Evolutionary conservation across 2,888 invertebrate genomes (phyloP), one percentile per base, ranked within the genome.

Genomic region (Teleiodes luculella): DNA sequence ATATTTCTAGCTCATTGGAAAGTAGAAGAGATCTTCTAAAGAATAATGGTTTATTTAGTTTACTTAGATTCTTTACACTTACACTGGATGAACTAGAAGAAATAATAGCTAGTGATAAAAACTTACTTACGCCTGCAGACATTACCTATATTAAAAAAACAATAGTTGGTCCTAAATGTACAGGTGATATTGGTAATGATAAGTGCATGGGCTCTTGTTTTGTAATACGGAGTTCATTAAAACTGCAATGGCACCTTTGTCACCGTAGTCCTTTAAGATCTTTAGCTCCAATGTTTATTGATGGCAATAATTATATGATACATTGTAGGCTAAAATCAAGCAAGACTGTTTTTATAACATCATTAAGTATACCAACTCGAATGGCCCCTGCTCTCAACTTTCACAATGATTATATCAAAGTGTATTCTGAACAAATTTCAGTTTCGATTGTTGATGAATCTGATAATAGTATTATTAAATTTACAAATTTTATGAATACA

Each of bases 281-380:
- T 46, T 78, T 83, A 56, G 75, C 83, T 47, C 90, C 90, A 20
- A 73, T 87, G 47, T 65, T 75, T 16, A 82, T 90, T 60, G 82
- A 86, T 62, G 66, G 74, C 39, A 74, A 74, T 57, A 81, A 83
- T 63, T 74, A 68, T 60, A 67, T 65, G 16, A 73, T 87, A 57
- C 70, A 78, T 62, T 74, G 81, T 49, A 76, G 80, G 65, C 63
- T 90, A 49, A 88, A 78, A 73, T 76, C 79, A 16, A 80, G 80
- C 61, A 90, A 87, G 64, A 83, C 90, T 36, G 74, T 89, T 59
- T 88, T 90, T 67, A 72, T 90, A 30, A 82, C 86, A 60, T 83
- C 86, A 36, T 70, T 91, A 10, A 79, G 77, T 64, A 72, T 90
- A 52, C 87, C 87, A 24, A 86, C 90, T 6, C 80, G 88, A 57